Evolutionary conservation across 2,888 invertebrate species (phyloP).

Genomic region (Empis stercorea): DNA sequence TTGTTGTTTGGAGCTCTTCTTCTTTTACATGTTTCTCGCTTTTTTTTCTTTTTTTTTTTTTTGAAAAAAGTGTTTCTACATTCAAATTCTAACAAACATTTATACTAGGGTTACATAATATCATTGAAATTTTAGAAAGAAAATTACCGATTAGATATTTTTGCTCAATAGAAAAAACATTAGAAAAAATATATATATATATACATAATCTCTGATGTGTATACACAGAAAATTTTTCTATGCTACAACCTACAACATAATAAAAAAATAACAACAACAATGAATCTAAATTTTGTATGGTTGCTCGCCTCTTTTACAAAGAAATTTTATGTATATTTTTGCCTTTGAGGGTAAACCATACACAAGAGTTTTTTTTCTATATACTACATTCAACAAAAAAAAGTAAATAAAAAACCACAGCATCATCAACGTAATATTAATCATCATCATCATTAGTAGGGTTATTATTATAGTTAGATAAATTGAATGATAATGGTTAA

Average conservation of each 20-base stretch:
- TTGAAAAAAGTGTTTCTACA: slow-evolving; percentile 7
- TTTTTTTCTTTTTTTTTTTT: not conserved
- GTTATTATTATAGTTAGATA: too few relatives aligned
- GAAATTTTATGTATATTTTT: too few relatives aligned
- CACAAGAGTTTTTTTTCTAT: too few relatives aligned
- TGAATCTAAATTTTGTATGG: too few relatives aligned
- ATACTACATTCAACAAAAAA: too few relatives aligned
- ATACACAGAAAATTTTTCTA: not conserved
- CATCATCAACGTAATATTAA: too few relatives aligned
- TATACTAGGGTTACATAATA: slow-evolving; percentile 33
- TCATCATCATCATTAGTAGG: not conserved
- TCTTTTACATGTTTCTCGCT: not conserved
- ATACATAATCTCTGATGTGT: too few relatives aligned
- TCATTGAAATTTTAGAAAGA: slow-evolving; percentile 4
- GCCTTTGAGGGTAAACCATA: too few relatives aligned
- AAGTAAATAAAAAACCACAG: not conserved
- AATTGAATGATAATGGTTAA: too few relatives aligned
- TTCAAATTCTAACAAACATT: slow-evolving; percentile 30
- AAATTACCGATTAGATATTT: not conserved
- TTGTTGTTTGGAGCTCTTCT: too few relatives aligned
- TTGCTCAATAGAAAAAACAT: not conserved
- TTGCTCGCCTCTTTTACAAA: too few relatives aligned
- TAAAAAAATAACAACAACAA: not conserved
- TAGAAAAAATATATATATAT: too few relatives aligned
- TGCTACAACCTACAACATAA: not conserved